Evolutionary conservation across 1,140 invertebrate species (phyloP).

Genomic region (Colletes latitarsis): DNA sequence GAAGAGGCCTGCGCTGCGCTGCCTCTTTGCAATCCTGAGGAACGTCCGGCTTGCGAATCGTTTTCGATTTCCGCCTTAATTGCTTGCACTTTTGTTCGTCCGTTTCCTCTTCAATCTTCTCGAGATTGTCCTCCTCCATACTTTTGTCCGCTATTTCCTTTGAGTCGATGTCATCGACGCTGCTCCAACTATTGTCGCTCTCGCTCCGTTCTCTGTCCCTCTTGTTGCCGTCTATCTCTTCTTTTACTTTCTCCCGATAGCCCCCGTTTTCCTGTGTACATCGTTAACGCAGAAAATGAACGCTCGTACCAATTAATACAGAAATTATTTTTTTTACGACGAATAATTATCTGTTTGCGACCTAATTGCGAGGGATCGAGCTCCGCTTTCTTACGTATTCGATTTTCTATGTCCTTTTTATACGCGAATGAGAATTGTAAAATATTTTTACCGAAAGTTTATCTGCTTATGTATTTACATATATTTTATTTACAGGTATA

Average conservation of each 20-base stretch:
- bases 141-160: slow-evolving; percentile 39
- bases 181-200: slow-evolving; percentile 74
- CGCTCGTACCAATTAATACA: too few relatives aligned
- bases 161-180: slow-evolving; percentile 66
- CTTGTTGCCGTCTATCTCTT: slow-evolving; percentile 39
- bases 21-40: slow-evolving; percentile 46
- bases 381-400: too few relatives aligned
- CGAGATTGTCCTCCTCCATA: slow-evolving; percentile 39
- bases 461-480: too few relatives aligned
- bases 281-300: too few relatives aligned
- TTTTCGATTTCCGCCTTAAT: slow-evolving; percentile 53
- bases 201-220: slow-evolving; percentile 62
- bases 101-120: slow-evolving; percentile 12
- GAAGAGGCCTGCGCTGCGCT: slow-evolving; percentile 67
- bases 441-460: too few relatives aligned
- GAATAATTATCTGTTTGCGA: too few relatives aligned
- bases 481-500: too few relatives aligned
- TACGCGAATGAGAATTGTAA: too few relatives aligned
- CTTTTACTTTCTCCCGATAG: slow-evolving; percentile 29
- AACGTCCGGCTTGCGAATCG: slow-evolving; percentile 40
- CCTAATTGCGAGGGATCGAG: too few relatives aligned
- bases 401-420: too few relatives aligned
- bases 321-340: too few relatives aligned
- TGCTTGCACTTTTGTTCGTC: slow-evolving; percentile 11
- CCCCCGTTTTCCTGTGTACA: slow-evolving; percentile 45